These are phyloP conservation scores for Ceratoteleas bidentatus DNA, from an alignment of 1,140 invertebrate genomes.

Conservation along the genomic window DNA sequence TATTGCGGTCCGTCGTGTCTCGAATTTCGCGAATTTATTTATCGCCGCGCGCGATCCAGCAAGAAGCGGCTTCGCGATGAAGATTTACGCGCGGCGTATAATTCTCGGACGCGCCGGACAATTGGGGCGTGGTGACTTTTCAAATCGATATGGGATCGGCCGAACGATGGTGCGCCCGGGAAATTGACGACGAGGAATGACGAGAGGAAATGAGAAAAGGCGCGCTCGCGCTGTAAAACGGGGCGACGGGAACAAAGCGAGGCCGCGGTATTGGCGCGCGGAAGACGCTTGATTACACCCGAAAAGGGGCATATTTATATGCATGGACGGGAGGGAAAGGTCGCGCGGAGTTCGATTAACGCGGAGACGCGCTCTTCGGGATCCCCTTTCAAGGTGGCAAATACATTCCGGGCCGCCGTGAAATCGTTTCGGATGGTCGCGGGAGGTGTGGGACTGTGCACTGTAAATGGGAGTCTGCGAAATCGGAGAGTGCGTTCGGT, in stretches of 20 bases:
- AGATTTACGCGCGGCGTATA: slow-evolving; percentile 60
- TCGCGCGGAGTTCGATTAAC: too few species aligned
- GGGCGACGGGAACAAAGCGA: slow-evolving; percentile 25
- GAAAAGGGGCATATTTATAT: too few species aligned
- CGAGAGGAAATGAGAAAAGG: slow-evolving; percentile 54
- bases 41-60: slow-evolving; percentile 38
- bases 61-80: slow-evolving; percentile 48
- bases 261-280: too few species aligned
- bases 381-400: too few species aligned
- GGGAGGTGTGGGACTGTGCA: too few species aligned
- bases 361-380: too few species aligned
- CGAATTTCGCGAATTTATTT: slow-evolving; percentile 67
- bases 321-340: too few species aligned
- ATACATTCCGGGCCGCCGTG: too few species aligned
- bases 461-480: too few species aligned
- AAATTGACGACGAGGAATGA: slow-evolving; percentile 47
- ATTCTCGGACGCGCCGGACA: slow-evolving; percentile 43
- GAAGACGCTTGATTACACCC: too few species aligned
- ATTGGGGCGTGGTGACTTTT: slow-evolving; percentile 64
- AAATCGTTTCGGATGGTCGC: too few species aligned
- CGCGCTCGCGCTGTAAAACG: slow-evolving; percentile 23
- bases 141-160: slow-evolving; percentile 55
- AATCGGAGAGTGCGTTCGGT: too few species aligned
- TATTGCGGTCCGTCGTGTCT: slow-evolving; percentile 55
- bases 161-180: slow-evolving; percentile 40